Base-by-base conservation (phyloP, 2,113 vertebrate genomes). In the Gadus macrocephalus region DNA sequence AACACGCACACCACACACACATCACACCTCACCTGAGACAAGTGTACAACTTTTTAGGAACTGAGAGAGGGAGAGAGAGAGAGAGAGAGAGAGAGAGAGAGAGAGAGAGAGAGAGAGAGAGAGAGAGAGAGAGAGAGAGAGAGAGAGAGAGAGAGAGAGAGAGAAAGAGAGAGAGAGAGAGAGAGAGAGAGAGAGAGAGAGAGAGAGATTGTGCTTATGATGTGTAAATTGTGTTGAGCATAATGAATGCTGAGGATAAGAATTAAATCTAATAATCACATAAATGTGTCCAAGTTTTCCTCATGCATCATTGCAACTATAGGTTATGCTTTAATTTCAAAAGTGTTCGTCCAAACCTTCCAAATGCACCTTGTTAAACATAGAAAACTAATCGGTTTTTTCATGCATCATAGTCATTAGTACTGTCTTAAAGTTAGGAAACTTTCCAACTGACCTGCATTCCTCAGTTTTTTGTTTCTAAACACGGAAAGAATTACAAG, bases 381-480 rank as follows among this genome's bases (percentile, higher is more conserved):
- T n/a, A n/a, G n/a, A 16, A 17, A 5, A 2, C n/a, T 0, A 58
- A 58, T 17, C 55, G 55, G 55, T 58, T 58, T 9, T 49, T 7
- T 9, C 42, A 49, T 14, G 42, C 42, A 49, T 12, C 25, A 25
- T 49, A 14, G 42, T 49, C 8, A 35, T 35, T 7, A 35, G 5
- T 9, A 49, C 42, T 9, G 42, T 49, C 42, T 49, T 15, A 58
- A 16, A 58, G n/a, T 22, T 22, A 11, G 25, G 60, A 62, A 25
- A 62, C n/a, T 22, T 14, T 62, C 7, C 35, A 15, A 22, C 90
- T 88, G 77, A 94, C 93, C 92, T 88, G 93, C 89, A 74, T 94
- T 94, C 81, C 93, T 89, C 31, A 94, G 93, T 77, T 93, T 94
- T 70, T 91, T 93, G 87, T 95, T 94, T 78, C 92, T 89, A 76